These are phyloP conservation scores for Promerops cafer DNA, from an alignment of 2,113 vertebrate species.

Conservation along the genomic window DNA sequence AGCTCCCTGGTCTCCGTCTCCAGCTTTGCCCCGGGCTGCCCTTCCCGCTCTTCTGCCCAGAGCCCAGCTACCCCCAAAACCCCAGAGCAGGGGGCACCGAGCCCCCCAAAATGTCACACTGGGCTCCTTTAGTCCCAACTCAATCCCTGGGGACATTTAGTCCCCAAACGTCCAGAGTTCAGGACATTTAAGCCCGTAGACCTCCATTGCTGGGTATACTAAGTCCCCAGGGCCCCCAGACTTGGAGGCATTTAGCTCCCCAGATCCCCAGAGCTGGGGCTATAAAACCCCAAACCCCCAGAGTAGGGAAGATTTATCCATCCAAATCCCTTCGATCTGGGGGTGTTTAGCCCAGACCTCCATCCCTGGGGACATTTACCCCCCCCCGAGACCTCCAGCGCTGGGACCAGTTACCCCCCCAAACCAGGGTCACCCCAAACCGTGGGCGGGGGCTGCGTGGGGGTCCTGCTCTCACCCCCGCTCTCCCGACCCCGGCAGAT, in stretches of 20 bases:
- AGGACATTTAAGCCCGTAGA: background rate
- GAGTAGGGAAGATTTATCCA: background rate
- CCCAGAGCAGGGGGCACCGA: background rate
- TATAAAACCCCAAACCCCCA: background rate
- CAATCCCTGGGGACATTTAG: background rate
- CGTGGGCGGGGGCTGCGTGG: fast-evolving
- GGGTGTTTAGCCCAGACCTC: background rate
- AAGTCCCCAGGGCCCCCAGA: background rate
- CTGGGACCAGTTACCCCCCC: background rate
- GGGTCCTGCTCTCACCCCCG: background rate
- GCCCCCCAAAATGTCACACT: background rate
- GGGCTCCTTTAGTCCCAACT: background rate
- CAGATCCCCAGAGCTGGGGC: background rate
- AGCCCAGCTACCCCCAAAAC: background rate
- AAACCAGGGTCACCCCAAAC: fast-evolving
- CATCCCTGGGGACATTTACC: background rate
- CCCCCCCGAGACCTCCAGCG: fast-evolving
- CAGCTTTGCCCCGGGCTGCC: background rate
- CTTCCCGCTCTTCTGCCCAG: background rate
- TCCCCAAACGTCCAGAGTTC: too few relatives aligned
- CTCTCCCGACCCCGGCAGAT: constrained; percentile 76
- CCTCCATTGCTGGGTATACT: background rate
- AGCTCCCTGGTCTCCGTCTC: background rate
- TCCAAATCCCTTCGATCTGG: background rate
- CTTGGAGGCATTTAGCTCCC: background rate